Conservation (phyloP, 2,888 invertebrate species). For the Cephus nigrinus region DNA sequence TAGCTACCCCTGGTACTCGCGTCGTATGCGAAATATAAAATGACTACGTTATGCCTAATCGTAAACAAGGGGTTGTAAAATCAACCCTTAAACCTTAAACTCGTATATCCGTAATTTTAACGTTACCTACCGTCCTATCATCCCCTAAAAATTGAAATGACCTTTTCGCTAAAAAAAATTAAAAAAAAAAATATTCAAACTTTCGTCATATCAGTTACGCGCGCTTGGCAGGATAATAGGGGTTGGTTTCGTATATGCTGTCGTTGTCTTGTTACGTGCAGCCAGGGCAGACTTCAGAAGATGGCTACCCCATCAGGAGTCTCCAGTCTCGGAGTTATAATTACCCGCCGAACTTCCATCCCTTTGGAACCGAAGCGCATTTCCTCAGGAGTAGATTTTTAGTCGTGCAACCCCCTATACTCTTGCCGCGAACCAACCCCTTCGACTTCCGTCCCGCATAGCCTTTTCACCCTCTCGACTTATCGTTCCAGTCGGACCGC, state of each 20-base stretch:
- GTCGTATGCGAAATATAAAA: background rate
- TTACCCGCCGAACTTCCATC: slow-evolving; percentile 34
- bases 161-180: background rate
- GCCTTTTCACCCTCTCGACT: background rate
- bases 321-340: slow-evolving; percentile 35
- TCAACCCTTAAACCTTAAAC: too few species aligned
- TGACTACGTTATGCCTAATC: background rate
- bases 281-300: slow-evolving; percentile 1
- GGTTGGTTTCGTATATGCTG: background rate
- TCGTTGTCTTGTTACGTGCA: slow-evolving; percentile 28
- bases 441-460: background rate
- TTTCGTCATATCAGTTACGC: background rate
- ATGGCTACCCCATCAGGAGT: slow-evolving; percentile 23
- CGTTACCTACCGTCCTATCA: background rate
- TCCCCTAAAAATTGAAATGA: background rate
- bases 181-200: background rate
- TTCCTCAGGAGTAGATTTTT: background rate
- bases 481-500: background rate
- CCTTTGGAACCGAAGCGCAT: background rate
- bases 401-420: background rate
- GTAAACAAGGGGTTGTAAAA: background rate
- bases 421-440: background rate
- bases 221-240: background rate
- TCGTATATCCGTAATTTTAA: background rate
- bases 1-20: background rate